Conservation (phyloP, 2,888 invertebrate species). For the Odontocolon sp. region DNA sequence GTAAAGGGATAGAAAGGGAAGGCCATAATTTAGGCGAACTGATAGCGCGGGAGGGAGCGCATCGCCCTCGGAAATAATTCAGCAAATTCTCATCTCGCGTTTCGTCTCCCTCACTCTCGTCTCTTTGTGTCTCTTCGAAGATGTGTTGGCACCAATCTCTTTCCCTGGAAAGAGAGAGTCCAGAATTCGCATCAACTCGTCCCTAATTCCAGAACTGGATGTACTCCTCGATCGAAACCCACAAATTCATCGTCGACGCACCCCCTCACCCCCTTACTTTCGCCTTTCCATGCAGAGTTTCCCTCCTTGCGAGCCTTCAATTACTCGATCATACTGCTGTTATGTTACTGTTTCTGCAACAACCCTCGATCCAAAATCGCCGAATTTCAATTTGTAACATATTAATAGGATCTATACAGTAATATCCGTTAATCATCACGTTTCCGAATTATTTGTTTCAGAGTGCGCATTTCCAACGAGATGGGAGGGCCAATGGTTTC, state of each 20-base stretch:
- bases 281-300: not conserved
- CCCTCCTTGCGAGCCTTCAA: slow-evolving; percentile 57
- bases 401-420: slow-evolving; percentile 12
- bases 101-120: slow-evolving; percentile 25
- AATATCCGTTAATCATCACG: not conserved
- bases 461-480: slow-evolving; percentile 91
- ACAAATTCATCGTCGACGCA: slow-evolving; percentile 43
- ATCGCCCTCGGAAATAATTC: slow-evolving; percentile 53
- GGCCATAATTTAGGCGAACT: slow-evolving; percentile 44
- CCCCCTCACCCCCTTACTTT: slow-evolving; percentile 7
- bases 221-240: slow-evolving; percentile 44
- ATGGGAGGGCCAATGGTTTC: slow-evolving; percentile 96
- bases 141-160: slow-evolving; percentile 35
- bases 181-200: slow-evolving; percentile 35
- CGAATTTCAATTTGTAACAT: not conserved
- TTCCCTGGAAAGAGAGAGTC: too few species aligned
- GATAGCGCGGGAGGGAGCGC: slow-evolving; percentile 32
- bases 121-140: slow-evolving; percentile 38
- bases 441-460: slow-evolving; percentile 75
- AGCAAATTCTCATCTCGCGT: slow-evolving; percentile 57
- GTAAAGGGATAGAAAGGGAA: slow-evolving; percentile 27
- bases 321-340: slow-evolving; percentile 62
- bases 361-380: slow-evolving; percentile 26
- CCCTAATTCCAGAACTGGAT: slow-evolving; percentile 42
- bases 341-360: slow-evolving; percentile 7